Evolutionary conservation across 1,140 invertebrate species (phyloP).

Genomic region (Papilio helenus): DNA sequence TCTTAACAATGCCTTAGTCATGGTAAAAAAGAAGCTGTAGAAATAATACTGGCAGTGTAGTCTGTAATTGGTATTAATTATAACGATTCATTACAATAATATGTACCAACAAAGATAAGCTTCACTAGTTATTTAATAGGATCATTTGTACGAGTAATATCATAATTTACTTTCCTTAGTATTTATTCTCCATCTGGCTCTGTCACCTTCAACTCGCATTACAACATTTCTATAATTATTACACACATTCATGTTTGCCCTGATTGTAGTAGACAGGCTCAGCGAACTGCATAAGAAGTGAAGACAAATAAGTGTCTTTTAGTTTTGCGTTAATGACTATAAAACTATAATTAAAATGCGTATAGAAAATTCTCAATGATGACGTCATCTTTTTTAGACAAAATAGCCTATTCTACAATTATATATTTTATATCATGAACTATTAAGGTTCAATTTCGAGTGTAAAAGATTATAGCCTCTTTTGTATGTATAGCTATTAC

Average conservation of each 20-base stretch:
- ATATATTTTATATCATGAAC: neutral
- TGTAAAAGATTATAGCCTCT: slow-evolving; percentile 8
- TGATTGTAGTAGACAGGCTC: slow-evolving; percentile 1
- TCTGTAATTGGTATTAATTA: too few species aligned
- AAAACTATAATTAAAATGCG: neutral
- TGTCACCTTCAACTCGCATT: slow-evolving; percentile 1
- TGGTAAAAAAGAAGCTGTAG: too few species aligned
- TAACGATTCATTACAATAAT: too few species aligned
- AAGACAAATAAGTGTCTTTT: neutral
- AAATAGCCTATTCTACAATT: neutral
- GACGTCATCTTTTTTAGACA: neutral
- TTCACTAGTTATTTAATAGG: neutral
- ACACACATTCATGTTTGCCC: neutral
- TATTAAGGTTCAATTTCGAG: neutral
- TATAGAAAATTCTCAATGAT: neutral
- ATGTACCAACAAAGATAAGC: neutral
- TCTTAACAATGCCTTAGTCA: too few species aligned
- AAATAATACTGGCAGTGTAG: too few species aligned
- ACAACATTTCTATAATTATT: slow-evolving; percentile 1
- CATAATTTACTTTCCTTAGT: slow-evolving; percentile 1
- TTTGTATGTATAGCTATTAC: neutral
- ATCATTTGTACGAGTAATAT: neutral
- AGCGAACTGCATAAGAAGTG: slow-evolving; percentile 16
- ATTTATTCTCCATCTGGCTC: neutral
- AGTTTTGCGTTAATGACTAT: neutral